phyloP scores from a whole-genome alignment of 2,113 vertebrate species.

The Phalacrocorax aristotelis region DNA sequence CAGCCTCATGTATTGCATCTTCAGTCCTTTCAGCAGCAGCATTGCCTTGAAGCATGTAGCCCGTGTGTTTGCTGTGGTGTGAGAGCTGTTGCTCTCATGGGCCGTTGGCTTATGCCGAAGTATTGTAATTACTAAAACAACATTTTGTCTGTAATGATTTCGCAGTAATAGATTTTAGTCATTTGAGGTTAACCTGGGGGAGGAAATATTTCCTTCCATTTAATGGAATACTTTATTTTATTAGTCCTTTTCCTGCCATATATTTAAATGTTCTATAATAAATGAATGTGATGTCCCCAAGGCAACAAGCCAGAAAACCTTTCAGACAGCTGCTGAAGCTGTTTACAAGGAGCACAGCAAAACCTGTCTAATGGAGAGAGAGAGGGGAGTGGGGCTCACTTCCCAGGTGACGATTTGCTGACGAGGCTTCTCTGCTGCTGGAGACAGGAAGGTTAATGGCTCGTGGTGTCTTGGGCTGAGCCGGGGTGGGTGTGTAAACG shows the following conservation, averaged over 20 bases:
- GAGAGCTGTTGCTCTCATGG: not conserved
- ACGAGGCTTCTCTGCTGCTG: not conserved
- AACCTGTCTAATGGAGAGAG: constrained; percentile 14
- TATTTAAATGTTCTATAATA: constrained; percentile 53
- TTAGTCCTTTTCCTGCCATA: constrained; percentile 27
- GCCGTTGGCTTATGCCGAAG: not conserved
- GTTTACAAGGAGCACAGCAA: constrained; percentile 6
- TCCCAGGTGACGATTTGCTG: constrained; percentile 25
- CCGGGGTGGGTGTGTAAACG: not conserved
- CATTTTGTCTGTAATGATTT: not conserved
- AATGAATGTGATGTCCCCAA: constrained; percentile 19
- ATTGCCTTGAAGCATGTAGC: not conserved
- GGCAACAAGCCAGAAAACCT: constrained; percentile 57
- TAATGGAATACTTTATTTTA: constrained; percentile 46
- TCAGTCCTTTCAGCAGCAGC: not conserved
- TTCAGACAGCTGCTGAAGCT: constrained; percentile 49
- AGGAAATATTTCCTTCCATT: constrained; percentile 46
- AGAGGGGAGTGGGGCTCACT: not conserved
- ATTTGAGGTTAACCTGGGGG: constrained; percentile 46
- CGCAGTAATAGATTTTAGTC: constrained; percentile 41
- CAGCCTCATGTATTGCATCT: not conserved
- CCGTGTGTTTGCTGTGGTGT: not conserved
- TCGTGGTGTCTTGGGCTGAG: not conserved
- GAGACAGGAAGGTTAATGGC: constrained; percentile 13
- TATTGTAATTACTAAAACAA: constrained; percentile 17